phyloP scores from a whole-genome alignment of 2,113 vertebrate species.

The Falcunculus frontatus region DNA sequence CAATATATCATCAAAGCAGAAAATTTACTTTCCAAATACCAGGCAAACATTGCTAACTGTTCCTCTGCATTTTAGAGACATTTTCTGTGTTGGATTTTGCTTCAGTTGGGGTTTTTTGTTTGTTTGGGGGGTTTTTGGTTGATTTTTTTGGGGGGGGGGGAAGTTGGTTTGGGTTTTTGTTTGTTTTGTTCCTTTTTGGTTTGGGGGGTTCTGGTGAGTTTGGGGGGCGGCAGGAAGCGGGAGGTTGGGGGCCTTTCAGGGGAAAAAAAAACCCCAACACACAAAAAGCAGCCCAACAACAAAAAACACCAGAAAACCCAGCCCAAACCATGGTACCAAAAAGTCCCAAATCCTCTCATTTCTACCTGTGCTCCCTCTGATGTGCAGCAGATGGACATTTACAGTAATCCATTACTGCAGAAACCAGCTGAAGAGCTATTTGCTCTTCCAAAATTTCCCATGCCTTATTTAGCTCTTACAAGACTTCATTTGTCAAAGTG shows the following conservation, averaged over 20 bases:
- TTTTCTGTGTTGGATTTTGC: neutral
- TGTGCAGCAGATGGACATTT: conserved; percentile 33
- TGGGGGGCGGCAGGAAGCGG: rapidly evolving
- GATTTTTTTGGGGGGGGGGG: neutral
- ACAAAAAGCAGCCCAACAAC: neutral
- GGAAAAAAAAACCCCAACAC: too few relatives aligned
- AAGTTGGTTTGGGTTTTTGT: neutral
- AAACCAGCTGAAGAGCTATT: conserved; percentile 56
- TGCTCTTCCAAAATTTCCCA: conserved; percentile 51
- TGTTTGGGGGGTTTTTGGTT: rapidly evolving
- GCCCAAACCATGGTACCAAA: neutral
- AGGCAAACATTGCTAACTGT: neutral
- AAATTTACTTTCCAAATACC: conserved; percentile 34
- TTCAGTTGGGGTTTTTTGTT: neutral
- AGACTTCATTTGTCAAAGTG: conserved; percentile 67
- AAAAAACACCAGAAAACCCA: neutral
- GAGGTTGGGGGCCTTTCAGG: neutral
- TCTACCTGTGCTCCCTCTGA: conserved; percentile 11
- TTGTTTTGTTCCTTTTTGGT: neutral
- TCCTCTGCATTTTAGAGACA: conserved; percentile 14
- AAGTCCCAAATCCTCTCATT: neutral
- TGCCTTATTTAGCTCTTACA: conserved; percentile 62
- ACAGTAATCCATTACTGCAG: conserved; percentile 57
- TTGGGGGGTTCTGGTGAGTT: neutral
- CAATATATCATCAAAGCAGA: conserved; percentile 54